Evolutionary conservation across 2,113 vertebrate species (phyloP), one percentile per base, ranked within the genome.

Genomic region (Formicarius rufipectus): DNA sequence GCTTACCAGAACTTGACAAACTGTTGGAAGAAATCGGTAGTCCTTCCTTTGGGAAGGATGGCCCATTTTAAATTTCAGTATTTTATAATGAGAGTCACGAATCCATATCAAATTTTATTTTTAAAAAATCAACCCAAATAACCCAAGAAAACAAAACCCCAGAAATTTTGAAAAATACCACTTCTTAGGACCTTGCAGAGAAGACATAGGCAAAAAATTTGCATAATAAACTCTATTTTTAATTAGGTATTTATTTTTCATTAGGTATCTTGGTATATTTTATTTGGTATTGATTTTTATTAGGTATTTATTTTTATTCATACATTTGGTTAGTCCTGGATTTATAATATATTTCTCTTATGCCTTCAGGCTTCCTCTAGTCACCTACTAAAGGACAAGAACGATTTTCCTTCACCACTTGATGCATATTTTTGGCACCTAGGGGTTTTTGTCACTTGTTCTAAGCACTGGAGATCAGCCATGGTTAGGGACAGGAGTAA

Each of bases 381-480:
- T 90, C 83, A 85, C 75, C 59, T 74, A 53, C 79, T n/a, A 89
- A 88, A 85, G 64, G 83, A 77, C 76, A 93, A 86, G 42, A 90
- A 73, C 3, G 11, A 89, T 90, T 77, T 88, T 76, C 45, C 91
- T 81, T 72, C 89, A 86, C 83, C 75, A 88, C 79, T 84, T 92
- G 76, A 86, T 90, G 90, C 76, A 30, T 89, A 88, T 84, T 93
- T 88, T 83, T 95, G 94, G 94, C 94, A 95, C 59, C 89, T 50
- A 58, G 77, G n/a, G 59, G 50, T 23, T 95, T 84, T 63, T 92
- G 55, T 92, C 79, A 63, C 91, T 92, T 86, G 63, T 42, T 69
- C 76, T 93, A 59, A 90, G 76, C 72, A 71, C 64, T 96, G 95
- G 88, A 97, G 79, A 90, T 71, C 59, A 89, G 93, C 94, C 88